Evolutionary conservation across 1,140 invertebrate genomes (phyloP).

Genomic region (Ectropis grisescens): DNA sequence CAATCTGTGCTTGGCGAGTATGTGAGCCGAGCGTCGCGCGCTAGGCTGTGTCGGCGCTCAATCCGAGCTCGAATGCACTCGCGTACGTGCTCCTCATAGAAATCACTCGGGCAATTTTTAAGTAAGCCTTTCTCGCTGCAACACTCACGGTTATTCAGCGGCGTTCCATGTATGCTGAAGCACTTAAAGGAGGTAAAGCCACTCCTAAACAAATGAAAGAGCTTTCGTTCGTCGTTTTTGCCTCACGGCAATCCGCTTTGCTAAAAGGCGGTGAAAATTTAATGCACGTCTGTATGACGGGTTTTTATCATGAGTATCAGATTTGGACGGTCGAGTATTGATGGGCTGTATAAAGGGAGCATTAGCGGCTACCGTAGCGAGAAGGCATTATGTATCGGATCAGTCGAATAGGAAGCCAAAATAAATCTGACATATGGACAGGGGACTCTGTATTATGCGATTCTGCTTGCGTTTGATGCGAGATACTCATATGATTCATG

Average conservation of each 20-base stretch:
- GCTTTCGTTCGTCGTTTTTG: conserved; percentile 35
- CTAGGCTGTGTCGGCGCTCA: conserved; percentile 17
- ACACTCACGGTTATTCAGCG: conserved; percentile 51
- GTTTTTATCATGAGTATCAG: background rate
- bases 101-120: conserved; percentile 62
- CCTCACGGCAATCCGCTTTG: conserved; percentile 43
- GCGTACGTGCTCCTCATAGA: conserved; percentile 61
- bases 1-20: conserved; percentile 18
- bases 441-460: too few relatives aligned
- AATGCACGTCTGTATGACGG: conserved; percentile 35
- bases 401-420: too few relatives aligned
- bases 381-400: too few relatives aligned
- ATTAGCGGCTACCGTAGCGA: too few relatives aligned
- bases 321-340: background rate
- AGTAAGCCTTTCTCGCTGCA: conserved; percentile 54
- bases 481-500: too few relatives aligned
- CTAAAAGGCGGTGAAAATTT: conserved; percentile 51
- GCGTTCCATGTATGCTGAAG: conserved; percentile 32
- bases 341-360: background rate
- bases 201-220: conserved; percentile 60
- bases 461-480: too few relatives aligned
- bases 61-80: conserved; percentile 13
- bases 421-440: too few relatives aligned
- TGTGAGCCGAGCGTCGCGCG: too few relatives aligned
- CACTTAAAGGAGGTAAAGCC: conserved; percentile 51